Percentiles rank a stretch among this genome's conserved stretches.
These are phyloP conservation scores for Calliscelio sp. DNA, from an alignment of 2,888 invertebrate genomes.

Conservation along the genomic window DNA sequence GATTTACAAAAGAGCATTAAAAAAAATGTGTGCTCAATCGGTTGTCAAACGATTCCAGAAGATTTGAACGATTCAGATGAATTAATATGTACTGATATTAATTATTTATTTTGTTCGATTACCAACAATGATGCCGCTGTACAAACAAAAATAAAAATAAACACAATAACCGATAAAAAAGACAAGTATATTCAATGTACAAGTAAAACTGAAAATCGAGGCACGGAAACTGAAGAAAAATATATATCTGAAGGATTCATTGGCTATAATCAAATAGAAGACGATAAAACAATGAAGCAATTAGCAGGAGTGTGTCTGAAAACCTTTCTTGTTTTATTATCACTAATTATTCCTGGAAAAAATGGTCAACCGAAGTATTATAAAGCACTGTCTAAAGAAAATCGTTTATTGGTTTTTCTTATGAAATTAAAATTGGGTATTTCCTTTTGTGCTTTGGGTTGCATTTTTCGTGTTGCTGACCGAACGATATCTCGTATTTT, in stretches of 20 bases:
- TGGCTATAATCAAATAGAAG: slow-evolving; percentile 3
- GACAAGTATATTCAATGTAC: no score
- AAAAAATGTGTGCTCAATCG: no score
- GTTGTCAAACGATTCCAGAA: no score
- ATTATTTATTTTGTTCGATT: no score
- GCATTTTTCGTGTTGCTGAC: slow-evolving; percentile 65
- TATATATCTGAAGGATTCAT: background rate
- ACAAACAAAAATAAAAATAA: no score
- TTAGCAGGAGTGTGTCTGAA: background rate
- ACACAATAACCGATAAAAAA: no score
- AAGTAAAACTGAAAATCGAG: no score
- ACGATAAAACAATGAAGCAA: background rate
- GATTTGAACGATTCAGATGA: no score
- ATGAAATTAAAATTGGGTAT: slow-evolving; percentile 68
- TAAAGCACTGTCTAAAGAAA: slow-evolving; percentile 37
- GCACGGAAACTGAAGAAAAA: no score
- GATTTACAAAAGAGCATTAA: no score
- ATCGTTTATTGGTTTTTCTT: slow-evolving; percentile 58
- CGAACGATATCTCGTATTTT: slow-evolving; percentile 72
- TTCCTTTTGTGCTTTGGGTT: slow-evolving; percentile 63
- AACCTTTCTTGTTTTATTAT: background rate
- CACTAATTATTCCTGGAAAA: slow-evolving; percentile 6
- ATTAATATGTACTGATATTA: no score
- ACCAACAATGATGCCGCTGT: no score
- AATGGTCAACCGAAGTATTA: slow-evolving; percentile 36